Evolutionary conservation across 37 sponge, comb jelly and placozoan genomes (phyloP).

Genomic region (Lycopodina hypogea): DNA sequence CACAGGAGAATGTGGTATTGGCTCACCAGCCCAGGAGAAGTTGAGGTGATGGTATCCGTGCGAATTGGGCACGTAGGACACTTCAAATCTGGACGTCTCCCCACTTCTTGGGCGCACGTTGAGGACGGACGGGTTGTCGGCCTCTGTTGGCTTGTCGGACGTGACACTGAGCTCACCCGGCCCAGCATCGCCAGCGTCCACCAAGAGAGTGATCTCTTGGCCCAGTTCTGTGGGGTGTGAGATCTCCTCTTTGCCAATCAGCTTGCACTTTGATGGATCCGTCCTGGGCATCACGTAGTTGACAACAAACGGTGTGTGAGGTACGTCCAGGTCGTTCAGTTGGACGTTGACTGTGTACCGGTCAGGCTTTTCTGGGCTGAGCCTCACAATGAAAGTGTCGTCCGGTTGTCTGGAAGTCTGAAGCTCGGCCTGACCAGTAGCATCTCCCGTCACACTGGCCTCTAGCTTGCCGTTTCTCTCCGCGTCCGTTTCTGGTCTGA

Average conservation of each 20-base stretch:
- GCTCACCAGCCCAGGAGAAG: conserved; percentile 48
- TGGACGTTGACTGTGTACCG: conserved; percentile 43
- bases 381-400: conserved; percentile 22
- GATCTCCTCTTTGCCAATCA: conserved; percentile 29
- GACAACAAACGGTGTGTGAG: conserved; percentile 53
- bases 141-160: conserved; percentile 36
- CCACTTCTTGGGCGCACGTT: conserved; percentile 1
- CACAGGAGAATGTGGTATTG: conserved; percentile 54
- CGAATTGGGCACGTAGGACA: conserved; percentile 45
- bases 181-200: conserved; percentile 71
- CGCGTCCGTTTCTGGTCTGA: conserved; percentile 12
- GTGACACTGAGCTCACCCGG: conserved; percentile 64
- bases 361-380: conserved; percentile 59
- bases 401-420: not conserved
- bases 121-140: conserved; percentile 8
- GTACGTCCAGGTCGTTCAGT: conserved; percentile 32
- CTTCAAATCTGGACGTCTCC: conserved; percentile 4
- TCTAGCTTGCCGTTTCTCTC: conserved; percentile 21
- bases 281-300: conserved; percentile 40
- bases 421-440: not conserved
- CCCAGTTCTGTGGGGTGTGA: conserved; percentile 20
- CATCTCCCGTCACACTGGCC: conserved; percentile 50
- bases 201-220: conserved; percentile 35
- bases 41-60: conserved; percentile 47
- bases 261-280: conserved; percentile 45